Conservation (phyloP, 2,888 invertebrate genomes). For the Platycnemis pennipes region DNA sequence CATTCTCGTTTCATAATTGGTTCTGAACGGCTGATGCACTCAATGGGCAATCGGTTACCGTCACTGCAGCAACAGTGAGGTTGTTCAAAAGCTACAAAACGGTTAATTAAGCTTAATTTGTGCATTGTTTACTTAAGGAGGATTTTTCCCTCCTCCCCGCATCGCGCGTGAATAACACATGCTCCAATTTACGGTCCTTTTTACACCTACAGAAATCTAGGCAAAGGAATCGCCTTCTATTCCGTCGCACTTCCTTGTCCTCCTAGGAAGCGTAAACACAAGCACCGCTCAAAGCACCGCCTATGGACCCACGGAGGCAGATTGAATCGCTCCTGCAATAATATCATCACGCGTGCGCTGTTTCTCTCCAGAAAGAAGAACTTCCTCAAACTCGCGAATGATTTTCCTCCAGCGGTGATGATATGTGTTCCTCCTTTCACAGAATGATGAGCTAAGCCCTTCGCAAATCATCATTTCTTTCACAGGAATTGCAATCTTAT, state of each 20-base stretch:
- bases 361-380: background rate
- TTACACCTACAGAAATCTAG: background rate
- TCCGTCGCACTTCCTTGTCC: background rate
- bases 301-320: background rate
- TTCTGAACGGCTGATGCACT: background rate
- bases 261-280: constrained; percentile 1
- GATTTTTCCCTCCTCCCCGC: background rate
- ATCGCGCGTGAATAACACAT: background rate
- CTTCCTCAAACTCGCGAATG: background rate
- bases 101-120: background rate
- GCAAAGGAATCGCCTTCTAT: background rate
- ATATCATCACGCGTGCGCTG: background rate
- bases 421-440: background rate
- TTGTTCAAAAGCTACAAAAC: background rate
- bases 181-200: constrained; percentile 20
- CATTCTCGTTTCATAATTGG: background rate
- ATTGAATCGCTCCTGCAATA: background rate
- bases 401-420: background rate
- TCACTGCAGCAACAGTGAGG: background rate
- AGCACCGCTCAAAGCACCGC: background rate
- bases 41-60: background rate
- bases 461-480: background rate
- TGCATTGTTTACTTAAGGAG: background rate
- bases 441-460: background rate
- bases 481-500: background rate